A percentile compares a stretch with the other conserved stretches of the same genome.
Conservation (phyloP, 2,888 invertebrate species). For the Tortrix viridana region DNA sequence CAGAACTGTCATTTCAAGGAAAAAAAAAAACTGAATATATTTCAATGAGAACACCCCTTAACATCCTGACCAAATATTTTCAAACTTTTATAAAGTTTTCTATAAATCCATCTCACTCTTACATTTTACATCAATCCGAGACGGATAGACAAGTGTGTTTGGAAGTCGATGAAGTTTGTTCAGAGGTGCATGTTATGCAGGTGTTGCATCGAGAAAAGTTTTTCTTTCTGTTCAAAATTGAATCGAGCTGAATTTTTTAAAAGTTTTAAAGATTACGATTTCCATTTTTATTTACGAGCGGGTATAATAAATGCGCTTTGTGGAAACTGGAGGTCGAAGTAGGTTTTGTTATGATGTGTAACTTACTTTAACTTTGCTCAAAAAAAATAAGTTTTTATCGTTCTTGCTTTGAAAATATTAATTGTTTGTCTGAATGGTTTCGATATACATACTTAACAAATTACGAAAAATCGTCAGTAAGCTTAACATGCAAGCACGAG, state of each 20-base stretch:
- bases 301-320: conserved; percentile 7
- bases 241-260: conserved; percentile 15
- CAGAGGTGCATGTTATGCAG: conserved; percentile 9
- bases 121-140: not conserved
- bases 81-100: not conserved
- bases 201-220: not conserved
- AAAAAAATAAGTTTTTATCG: no score
- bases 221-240: conserved; percentile 14
- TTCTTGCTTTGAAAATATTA: no score
- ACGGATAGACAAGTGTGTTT: not conserved
- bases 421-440: no score
- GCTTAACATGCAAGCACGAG: no score
- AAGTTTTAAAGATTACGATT: not conserved
- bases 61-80: not conserved
- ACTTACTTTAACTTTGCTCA: no score
- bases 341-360: not conserved
- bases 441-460: no score
- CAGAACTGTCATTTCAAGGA: no score
- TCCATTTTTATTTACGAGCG: not conserved
- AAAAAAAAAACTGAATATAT: no score
- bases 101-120: not conserved
- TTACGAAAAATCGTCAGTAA: no score
- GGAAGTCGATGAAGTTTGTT: not conserved
- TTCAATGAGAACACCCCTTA: no score
- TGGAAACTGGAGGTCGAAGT: conserved; percentile 2